Evolutionary conservation across 1,140 invertebrate species (phyloP).

Genomic region (Nymphalis io): DNA sequence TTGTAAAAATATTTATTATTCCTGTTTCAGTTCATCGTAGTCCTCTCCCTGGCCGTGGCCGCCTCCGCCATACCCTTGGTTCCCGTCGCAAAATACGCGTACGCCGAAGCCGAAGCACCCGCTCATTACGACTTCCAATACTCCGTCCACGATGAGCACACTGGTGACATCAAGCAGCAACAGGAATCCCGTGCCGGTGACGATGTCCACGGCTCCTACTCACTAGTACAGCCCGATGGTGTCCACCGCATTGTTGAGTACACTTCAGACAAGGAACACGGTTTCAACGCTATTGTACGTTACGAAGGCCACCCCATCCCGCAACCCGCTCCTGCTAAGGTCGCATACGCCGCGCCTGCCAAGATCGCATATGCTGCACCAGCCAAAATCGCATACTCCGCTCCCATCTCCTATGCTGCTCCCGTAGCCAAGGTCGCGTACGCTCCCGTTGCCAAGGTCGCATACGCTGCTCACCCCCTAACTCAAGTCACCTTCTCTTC

Average conservation of each 20-base stretch:
- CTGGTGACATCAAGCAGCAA: constrained; percentile 63
- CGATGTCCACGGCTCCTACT: constrained; percentile 82
- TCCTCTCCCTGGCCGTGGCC: constrained; percentile 53
- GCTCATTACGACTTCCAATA: constrained; percentile 85
- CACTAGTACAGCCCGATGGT: constrained; percentile 81
- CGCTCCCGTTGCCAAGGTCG: constrained; percentile 48
- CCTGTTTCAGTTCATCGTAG: constrained; percentile 16
- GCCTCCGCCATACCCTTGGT: constrained; percentile 55
- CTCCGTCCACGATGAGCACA: constrained; percentile 83
- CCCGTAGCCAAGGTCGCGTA: constrained; percentile 83
- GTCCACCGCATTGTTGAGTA: constrained; percentile 83
- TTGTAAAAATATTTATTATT: not conserved
- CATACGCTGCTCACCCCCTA: constrained; percentile 39
- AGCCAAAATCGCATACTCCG: constrained; percentile 1
- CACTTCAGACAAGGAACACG: constrained; percentile 58
- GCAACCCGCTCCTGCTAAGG: constrained; percentile 24
- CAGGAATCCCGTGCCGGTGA: constrained; percentile 76
- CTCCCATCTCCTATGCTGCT: constrained; percentile 7
- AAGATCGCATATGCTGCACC: constrained; percentile 4
- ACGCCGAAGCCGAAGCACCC: constrained; percentile 77
- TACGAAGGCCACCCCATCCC: constrained; percentile 11
- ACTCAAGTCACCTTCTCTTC: constrained; percentile 58
- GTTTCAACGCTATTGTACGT: constrained; percentile 14
- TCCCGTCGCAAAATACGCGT: constrained; percentile 54
- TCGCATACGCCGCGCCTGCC: constrained; percentile 16